phyloP scores from a whole-genome alignment of 2,888 invertebrate species.

The Eupsilia transversa region DNA sequence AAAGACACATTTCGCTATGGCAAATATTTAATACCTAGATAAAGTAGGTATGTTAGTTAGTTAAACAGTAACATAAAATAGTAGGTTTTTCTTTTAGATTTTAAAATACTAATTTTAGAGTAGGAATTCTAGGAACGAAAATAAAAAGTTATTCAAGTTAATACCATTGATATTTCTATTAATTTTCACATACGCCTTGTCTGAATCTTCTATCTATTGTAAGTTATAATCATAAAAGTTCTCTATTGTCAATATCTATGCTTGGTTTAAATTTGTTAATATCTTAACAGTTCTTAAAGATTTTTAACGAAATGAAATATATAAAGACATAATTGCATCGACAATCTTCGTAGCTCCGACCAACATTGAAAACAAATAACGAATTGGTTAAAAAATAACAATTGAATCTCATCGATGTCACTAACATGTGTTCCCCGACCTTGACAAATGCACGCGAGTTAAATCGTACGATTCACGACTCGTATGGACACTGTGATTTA shows the following conservation, averaged over 20 bases:
- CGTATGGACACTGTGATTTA: constrained; percentile 76
- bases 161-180: background rate
- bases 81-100: too few species aligned
- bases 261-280: background rate
- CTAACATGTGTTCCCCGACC: constrained; percentile 82
- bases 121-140: background rate
- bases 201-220: background rate
- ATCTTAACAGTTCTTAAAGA: background rate
- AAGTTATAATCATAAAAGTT: background rate
- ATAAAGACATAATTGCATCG: background rate
- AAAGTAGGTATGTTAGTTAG: background rate
- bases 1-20: background rate
- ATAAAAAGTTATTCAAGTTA: background rate
- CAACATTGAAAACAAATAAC: constrained; percentile 28
- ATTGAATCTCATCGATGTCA: constrained; percentile 72
- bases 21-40: background rate
- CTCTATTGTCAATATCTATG: background rate
- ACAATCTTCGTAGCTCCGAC: background rate
- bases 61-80: background rate
- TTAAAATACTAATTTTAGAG: background rate
- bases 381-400: constrained; percentile 46
- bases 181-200: background rate
- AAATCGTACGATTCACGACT: constrained; percentile 67
- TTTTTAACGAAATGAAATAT: background rate
- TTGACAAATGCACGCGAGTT: constrained; percentile 81